phyloP scores from a whole-genome alignment of 1,140 invertebrate genomes.

The Lasioglossum albipes region DNA sequence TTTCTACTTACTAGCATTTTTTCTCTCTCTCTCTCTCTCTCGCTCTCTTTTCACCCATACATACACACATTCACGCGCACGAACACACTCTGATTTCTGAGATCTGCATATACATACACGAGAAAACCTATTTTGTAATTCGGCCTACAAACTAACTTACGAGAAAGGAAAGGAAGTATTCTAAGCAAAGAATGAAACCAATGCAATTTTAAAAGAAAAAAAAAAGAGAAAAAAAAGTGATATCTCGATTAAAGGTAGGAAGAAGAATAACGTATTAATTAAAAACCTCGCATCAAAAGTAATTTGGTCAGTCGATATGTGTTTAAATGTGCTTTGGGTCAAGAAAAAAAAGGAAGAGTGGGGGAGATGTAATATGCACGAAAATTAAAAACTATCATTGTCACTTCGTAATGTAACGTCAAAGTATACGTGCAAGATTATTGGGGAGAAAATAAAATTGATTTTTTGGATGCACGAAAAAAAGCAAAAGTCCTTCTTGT shows the following conservation, averaged over 20 bases:
- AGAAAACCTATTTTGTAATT: constrained; percentile 24
- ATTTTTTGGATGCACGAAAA: not conserved
- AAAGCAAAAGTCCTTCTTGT: constrained; percentile 2
- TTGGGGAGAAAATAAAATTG: not conserved
- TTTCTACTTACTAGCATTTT: constrained; percentile 46
- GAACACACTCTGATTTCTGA: constrained; percentile 29
- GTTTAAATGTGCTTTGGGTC: constrained; percentile 28
- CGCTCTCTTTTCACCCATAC: not conserved
- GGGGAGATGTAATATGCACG: constrained; percentile 38
- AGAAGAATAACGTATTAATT: constrained; percentile 36
- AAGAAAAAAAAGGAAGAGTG: constrained; percentile 9
- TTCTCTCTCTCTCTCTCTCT: constrained; percentile 29
- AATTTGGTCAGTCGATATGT: constrained; percentile 44
- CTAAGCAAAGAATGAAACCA: constrained; percentile 19
- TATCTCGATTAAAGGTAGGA: not conserved
- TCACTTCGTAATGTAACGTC: not conserved
- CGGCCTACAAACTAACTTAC: constrained; percentile 41
- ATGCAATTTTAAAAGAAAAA: constrained; percentile 40
- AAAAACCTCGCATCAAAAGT: constrained; percentile 46
- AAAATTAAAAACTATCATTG: constrained; percentile 28
- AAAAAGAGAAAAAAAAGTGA: constrained; percentile 51
- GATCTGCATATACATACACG: constrained; percentile 30
- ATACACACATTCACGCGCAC: constrained; percentile 10
- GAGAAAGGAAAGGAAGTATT: constrained; percentile 46
- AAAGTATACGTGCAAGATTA: not conserved